Evolutionary conservation across 2,888 invertebrate species (phyloP).

Genomic region (Suillia variegata): DNA sequence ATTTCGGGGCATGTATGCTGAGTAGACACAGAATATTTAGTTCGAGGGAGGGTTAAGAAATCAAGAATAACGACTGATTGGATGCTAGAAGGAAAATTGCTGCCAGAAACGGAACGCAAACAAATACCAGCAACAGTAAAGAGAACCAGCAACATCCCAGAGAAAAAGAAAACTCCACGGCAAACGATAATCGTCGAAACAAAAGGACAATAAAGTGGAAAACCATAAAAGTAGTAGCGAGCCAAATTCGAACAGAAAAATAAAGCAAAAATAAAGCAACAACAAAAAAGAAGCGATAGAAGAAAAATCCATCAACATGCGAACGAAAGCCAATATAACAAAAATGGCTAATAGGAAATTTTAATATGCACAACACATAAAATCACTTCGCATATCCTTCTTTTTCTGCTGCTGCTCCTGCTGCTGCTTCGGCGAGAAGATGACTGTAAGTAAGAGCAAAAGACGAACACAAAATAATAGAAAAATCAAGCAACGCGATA

Average conservation of each 20-base stretch:
- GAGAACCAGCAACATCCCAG: neutral
- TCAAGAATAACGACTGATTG: constrained; percentile 3
- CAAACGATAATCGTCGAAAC: constrained; percentile 27
- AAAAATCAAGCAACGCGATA: neutral
- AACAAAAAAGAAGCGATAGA: no score
- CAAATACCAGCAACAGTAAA: neutral
- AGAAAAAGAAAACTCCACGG: neutral
- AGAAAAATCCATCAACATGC: neutral
- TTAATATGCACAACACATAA: constrained; percentile 2
- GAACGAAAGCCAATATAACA: neutral
- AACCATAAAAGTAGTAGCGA: constrained; percentile 34
- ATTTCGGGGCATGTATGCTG: neutral
- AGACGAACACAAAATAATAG: neutral
- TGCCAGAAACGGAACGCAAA: neutral
- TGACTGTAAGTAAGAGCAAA: neutral
- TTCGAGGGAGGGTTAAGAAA: neutral
- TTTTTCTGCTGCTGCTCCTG: no score
- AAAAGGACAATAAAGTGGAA: constrained; percentile 45
- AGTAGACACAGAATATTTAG: neutral
- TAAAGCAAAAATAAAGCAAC: no score
- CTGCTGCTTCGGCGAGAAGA: neutral
- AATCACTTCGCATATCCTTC: constrained; percentile 1
- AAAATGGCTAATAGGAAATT: constrained; percentile 6
- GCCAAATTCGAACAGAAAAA: no score
- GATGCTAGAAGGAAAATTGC: neutral